Conservation (phyloP, 2,113 vertebrate species). For the Cettia cetti region DNA sequence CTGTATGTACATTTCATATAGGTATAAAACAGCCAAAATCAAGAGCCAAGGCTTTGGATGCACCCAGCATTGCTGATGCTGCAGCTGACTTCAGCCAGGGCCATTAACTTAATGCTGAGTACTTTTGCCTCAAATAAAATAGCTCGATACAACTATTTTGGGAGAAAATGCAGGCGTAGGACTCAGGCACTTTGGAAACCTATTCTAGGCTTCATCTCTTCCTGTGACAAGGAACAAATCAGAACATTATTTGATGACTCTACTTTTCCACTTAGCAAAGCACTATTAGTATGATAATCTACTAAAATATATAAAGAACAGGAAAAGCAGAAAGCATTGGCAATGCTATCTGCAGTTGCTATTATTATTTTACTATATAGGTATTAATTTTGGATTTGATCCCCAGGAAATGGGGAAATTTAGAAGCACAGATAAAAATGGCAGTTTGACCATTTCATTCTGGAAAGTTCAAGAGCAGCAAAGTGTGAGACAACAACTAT, state of each 20-base stretch:
- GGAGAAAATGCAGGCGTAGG: neutral
- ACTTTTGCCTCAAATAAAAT: constrained; percentile 34
- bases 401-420: neutral
- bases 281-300: neutral
- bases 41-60: neutral
- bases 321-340: neutral
- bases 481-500: neutral
- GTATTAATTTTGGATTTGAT: neutral
- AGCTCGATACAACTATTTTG: constrained; percentile 57
- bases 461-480: neutral
- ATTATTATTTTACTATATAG: neutral
- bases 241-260: neutral
- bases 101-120: constrained; percentile 53
- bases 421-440: neutral
- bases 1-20: neutral
- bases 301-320: neutral
- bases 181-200: constrained; percentile 1
- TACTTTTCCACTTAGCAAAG: constrained; percentile 15
- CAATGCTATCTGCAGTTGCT: neutral
- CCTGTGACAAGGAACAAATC: constrained; percentile 23
- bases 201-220: constrained; percentile 31
- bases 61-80: constrained; percentile 7
- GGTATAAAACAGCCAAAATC: neutral
- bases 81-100: constrained; percentile 35
- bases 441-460: neutral